These are phyloP conservation scores for Zaprionus nigranus DNA, from an alignment of 1,140 invertebrate species.

Conservation along the genomic window DNA sequence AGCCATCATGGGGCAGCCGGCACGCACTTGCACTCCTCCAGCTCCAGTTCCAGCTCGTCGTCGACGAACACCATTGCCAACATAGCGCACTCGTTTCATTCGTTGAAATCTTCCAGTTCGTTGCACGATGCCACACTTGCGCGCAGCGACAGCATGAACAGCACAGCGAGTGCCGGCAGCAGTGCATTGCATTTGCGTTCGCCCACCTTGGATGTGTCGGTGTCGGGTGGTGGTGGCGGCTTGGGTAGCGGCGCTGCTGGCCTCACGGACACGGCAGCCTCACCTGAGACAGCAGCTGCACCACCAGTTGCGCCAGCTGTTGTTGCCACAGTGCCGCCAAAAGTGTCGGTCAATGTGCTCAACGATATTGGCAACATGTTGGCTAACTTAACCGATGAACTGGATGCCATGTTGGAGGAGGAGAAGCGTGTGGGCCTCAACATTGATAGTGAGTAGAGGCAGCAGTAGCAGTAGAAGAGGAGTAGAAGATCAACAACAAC, in stretches of 20 bases:
- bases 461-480: not conserved
- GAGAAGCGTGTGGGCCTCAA: constrained; percentile 92
- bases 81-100: constrained; percentile 83
- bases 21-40: constrained; percentile 76
- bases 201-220: constrained; percentile 66
- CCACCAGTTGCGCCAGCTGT: constrained; percentile 19
- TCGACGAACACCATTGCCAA: constrained; percentile 84
- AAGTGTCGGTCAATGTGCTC: constrained; percentile 94
- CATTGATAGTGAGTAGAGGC: constrained; percentile 85
- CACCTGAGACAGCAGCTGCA: constrained; percentile 25
- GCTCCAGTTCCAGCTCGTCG: constrained; percentile 84
- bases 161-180: constrained; percentile 72
- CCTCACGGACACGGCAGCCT: constrained; percentile 6
- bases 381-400: constrained; percentile 95
- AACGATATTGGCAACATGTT: constrained; percentile 99
- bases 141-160: constrained; percentile 72
- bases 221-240: constrained; percentile 21
- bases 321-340: constrained; percentile 49
- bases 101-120: constrained; percentile 81
- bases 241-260: not conserved
- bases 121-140: constrained; percentile 78
- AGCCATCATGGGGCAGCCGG: constrained; percentile 50
- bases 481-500: constrained; percentile 20
- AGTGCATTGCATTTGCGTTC: constrained; percentile 73
- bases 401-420: constrained; percentile 97